Conservation (phyloP, 35 echinoderm and acorn worm genomes). For the Patiria miniata region DNA sequence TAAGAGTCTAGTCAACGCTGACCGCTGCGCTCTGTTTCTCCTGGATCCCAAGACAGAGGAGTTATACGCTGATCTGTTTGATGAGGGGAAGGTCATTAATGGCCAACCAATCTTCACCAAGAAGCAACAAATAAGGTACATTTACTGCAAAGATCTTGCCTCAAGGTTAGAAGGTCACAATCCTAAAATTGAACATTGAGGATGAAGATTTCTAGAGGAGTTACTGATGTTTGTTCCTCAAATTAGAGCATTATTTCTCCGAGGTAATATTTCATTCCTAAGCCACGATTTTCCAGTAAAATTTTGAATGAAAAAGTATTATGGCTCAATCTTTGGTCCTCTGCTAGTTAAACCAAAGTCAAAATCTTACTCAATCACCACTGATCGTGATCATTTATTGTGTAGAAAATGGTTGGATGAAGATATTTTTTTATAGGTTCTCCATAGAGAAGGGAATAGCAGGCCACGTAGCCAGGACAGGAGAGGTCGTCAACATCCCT, state of each 20-base stretch:
- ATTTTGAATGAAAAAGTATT: no score
- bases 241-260: neutral
- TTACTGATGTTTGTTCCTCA: neutral
- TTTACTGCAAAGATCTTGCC: neutral
- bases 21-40: slow-evolving; percentile 91
- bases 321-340: no score
- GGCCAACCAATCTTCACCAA: slow-evolving; percentile 89
- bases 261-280: neutral
- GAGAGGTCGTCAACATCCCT: slow-evolving; percentile 89
- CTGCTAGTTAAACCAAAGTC: no score
- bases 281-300: no score
- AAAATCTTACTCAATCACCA: neutral
- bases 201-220: neutral
- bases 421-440: slow-evolving; percentile 56
- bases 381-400: neutral
- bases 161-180: neutral
- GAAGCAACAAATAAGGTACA: slow-evolving; percentile 89
- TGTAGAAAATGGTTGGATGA: neutral
- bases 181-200: neutral
- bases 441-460: slow-evolving; percentile 86
- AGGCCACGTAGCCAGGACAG: slow-evolving; percentile 91
- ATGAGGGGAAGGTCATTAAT: slow-evolving; percentile 75
- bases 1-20: slow-evolving; percentile 88
- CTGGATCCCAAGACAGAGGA: slow-evolving; percentile 67
- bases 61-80: slow-evolving; percentile 96